A percentile compares a stretch with the other conserved stretches of the same genome.
Evolutionary conservation across 2,797 vertebrate genomes (phyloP).

Genomic region (Dryobates pubescens): DNA sequence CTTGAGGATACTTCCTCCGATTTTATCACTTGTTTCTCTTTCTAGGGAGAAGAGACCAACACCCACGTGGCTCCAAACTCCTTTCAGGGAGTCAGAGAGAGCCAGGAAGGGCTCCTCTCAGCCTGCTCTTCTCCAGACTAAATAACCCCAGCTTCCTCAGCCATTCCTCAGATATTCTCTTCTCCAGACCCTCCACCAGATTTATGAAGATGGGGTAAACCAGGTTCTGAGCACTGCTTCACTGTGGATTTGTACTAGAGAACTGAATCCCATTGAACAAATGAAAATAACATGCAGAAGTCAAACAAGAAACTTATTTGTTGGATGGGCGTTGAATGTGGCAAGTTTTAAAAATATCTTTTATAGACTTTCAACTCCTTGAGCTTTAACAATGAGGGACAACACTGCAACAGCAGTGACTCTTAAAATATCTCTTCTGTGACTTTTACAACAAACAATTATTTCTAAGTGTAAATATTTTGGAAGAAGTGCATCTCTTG

Average conservation of each 20-base stretch:
- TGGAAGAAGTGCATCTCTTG: background rate
- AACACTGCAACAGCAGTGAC: background rate
- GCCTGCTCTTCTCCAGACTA: too few species aligned
- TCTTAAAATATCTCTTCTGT: background rate
- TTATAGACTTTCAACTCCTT: background rate
- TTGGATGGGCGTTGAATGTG: background rate
- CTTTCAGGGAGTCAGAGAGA: too few species aligned
- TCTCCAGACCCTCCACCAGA: too few species aligned
- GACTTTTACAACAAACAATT: background rate
- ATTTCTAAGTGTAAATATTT: background rate
- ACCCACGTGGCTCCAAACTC: too few species aligned
- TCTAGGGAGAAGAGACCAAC: too few species aligned
- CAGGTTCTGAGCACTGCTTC: background rate
- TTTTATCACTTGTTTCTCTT: too few species aligned
- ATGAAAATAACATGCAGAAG: background rate
- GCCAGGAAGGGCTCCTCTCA: too few species aligned
- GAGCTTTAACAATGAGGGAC: background rate
- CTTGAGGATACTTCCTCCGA: too few species aligned
- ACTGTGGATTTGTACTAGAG: background rate
- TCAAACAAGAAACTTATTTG: background rate
- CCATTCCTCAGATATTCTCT: too few species aligned
- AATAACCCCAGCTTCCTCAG: too few species aligned
- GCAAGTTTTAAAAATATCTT: rapidly evolving
- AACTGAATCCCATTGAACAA: background rate
- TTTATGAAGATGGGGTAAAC: background rate